These are phyloP conservation scores for Eulemur coronatus DNA, from an alignment of 2,797 vertebrate species.

Conservation along the genomic window DNA sequence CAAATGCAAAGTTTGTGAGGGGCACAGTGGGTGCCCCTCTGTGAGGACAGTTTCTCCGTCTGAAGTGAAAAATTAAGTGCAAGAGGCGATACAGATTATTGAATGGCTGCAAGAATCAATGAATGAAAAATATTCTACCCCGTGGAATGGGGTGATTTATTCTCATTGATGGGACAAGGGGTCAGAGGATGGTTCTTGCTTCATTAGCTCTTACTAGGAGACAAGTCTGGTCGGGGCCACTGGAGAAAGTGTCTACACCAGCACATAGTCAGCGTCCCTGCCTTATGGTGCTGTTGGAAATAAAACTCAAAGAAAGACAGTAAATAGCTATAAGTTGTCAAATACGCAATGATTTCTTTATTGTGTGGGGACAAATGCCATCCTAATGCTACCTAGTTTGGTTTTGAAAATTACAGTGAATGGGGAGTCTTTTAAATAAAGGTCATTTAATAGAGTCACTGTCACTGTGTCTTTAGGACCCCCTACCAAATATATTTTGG, in stretches of 20 bases:
- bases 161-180: slow-evolving; percentile 37
- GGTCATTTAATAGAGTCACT: background rate
- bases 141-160: slow-evolving; percentile 56
- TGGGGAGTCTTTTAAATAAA: background rate
- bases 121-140: slow-evolving; percentile 75
- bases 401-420: background rate
- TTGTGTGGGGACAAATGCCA: background rate
- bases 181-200: slow-evolving; percentile 35
- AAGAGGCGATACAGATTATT: slow-evolving; percentile 76
- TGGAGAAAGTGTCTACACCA: background rate
- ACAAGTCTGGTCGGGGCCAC: background rate
- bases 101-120: slow-evolving; percentile 74
- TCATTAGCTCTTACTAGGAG: background rate
- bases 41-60: slow-evolving; percentile 54
- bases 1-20: slow-evolving; percentile 49
- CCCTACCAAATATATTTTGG: background rate
- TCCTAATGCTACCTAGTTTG: slow-evolving; percentile 5
- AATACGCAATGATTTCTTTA: slow-evolving; percentile 59
- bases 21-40: background rate
- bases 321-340: slow-evolving; percentile 71
- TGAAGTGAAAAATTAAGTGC: slow-evolving; percentile 72
- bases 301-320: slow-evolving; percentile 58
- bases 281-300: slow-evolving; percentile 1
- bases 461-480: background rate
- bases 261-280: background rate